Base-by-base conservation (phyloP, 2,113 vertebrate species). In the Heloderma charlesbogerti region DNA sequence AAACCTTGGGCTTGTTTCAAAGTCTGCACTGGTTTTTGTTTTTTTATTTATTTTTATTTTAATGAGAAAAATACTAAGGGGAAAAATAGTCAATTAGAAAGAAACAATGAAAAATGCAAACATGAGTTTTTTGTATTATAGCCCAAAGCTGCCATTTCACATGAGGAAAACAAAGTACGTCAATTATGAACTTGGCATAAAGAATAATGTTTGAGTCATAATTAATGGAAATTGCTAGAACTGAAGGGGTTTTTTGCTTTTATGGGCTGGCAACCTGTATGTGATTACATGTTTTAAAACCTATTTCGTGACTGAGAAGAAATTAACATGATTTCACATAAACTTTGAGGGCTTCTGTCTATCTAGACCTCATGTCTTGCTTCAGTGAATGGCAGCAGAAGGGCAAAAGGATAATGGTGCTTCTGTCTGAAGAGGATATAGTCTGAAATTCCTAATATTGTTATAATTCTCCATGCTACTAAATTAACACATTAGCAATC, bases 141-240 rank as follows among this genome's bases (percentile, higher is more conserved):
- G 92, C 85, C 78, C 91, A 94, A 92, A 97, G 95, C 95, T 96
- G 94, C 82, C 95, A 81, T 69, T 94, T 69, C 31, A 91, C 51
- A 91, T 92, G 48, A 48, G 79, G 92, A 95, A 96, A 96, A 95
- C 82, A 96, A 94, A 95, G 69, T 7, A 40, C 93, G 90, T 95
- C 94, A 91, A 92, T 97, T 96, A 97, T 74, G 93, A 96, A 37
- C 66, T 51, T 96, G 94, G 91, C 93, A 94, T 67, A 86, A 95
- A 92, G 86, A 97, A 83, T 89, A 94, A 95, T 88, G 82, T 90
- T 92, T 92, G 86, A 96, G 82, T 90, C 90, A 92, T 91, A 95
- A 96, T 95, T 95, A 95, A 97, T 89, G 57, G 69, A 86, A 93
- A 69, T 84, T 91, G 60, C 79, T 92, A 84, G 75, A 94, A 81